Percentiles rank a stretch among this genome's conserved stretches.
These are phyloP conservation scores for Epizoanthus scotinus DNA, from an alignment of 92 coral and sea anemone species.

Conservation along the genomic window DNA sequence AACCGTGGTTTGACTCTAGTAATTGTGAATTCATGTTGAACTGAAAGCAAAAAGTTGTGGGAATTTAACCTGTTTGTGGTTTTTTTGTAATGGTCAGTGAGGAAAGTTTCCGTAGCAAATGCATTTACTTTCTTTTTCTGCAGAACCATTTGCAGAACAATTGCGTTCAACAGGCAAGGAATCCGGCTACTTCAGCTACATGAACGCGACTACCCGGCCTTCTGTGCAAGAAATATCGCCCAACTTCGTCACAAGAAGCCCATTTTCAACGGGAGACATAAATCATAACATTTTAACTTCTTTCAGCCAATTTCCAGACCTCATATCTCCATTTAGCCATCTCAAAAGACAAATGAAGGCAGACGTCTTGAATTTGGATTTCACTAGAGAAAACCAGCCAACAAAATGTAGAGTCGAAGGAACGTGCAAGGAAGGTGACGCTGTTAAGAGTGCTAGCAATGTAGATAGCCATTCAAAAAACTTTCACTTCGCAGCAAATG, in stretches of 20 bases:
- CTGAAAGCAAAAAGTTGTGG: neutral
- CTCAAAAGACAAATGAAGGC: slow-evolving; percentile 17
- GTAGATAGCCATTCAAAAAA: neutral
- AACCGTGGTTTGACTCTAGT: too few species aligned
- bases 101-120: neutral
- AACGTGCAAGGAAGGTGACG: neutral
- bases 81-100: neutral
- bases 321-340: neutral
- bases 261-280: neutral
- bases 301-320: slow-evolving; percentile 11
- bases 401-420: neutral
- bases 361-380: slow-evolving; percentile 8
- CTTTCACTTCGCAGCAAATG: neutral
- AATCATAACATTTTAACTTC: slow-evolving; percentile 28
- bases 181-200: neutral
- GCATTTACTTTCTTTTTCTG: slow-evolving; percentile 26
- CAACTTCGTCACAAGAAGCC: neutral
- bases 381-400: neutral
- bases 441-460: neutral
- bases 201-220: neutral
- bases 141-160: slow-evolving; percentile 19
- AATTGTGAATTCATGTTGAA: neutral
- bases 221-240: slow-evolving; percentile 8
- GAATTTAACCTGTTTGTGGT: neutral
- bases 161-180: neutral